Base-by-base conservation (phyloP, 2,113 vertebrate genomes). In the Mellivora capensis region DNA sequence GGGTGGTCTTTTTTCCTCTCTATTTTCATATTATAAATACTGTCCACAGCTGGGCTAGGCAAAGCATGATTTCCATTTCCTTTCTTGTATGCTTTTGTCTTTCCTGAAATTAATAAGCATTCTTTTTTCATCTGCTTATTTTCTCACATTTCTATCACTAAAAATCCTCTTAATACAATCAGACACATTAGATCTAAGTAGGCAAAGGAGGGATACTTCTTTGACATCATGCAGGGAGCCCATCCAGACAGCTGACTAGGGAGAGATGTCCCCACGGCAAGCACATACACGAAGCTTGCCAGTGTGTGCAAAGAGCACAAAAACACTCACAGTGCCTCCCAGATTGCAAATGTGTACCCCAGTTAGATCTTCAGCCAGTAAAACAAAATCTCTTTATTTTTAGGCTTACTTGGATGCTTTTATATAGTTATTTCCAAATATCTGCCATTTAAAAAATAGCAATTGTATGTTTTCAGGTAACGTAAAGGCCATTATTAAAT, bases 381-480 rank as follows among this genome's bases (percentile, higher is more conserved):
- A 80, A 86, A 52, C 54, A 96, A 89, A 87, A 47, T 11, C 76
- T 47, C 82, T 90, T 74, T 64, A 89, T 18, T 96, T 87, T 10
- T 31, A 80, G 47, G 42, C 23, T 76, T 64, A 64, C 34, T 31
- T 59, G 37, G 57, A 94, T 80, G 27, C 42, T 54, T 87, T 93
- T 81, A 81, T 27, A 86, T 0, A 47, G 69, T 37, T 88, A 83
- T 82, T 91, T 97, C 82, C 39, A 17, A 83, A 29, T 77, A 74
- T 1, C 25, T 84, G 44, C 23, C 29, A 81, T 87, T 88, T 61
- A 47, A 83, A 91, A 88, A 62, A 79, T 7, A 90, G 14, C 87
- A 95, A 79, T 34, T 49, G 4, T 61, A 54, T 59, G 27, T 23
- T 84, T 72, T 80, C 18, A 77, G 44, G 85, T 87, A 39, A 81